These are phyloP conservation scores for Teleopsis dalmanni DNA, from an alignment of 1,140 invertebrate species.

Conservation along the genomic window DNA sequence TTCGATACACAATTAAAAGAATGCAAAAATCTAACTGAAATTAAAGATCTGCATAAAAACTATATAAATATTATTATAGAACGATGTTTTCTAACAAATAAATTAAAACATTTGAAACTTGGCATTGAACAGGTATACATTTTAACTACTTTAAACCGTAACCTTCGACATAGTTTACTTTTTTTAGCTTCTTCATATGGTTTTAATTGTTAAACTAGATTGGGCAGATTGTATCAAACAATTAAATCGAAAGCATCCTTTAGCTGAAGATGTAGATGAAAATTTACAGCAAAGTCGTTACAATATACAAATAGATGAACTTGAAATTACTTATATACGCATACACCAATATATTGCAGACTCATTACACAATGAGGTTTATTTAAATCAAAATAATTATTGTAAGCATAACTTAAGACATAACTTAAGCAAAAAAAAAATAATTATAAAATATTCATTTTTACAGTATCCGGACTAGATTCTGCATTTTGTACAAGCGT, in stretches of 20 bases:
- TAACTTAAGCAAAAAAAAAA: not conserved
- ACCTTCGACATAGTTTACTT: not conserved
- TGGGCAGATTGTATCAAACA: constrained; percentile 21
- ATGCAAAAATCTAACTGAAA: constrained; percentile 20
- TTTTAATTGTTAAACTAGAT: constrained; percentile 15
- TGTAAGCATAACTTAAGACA: constrained; percentile 21
- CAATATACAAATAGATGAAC: constrained; percentile 26
- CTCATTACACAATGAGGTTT: constrained; percentile 20
- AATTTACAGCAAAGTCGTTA: constrained; percentile 10
- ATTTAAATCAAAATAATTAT: constrained; percentile 25
- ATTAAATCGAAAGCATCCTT: constrained; percentile 1
- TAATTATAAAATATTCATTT: constrained; percentile 3
- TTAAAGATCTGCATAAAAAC: constrained; percentile 23
- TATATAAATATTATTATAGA: constrained; percentile 19
- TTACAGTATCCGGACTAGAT: constrained; percentile 30
- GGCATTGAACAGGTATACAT: constrained; percentile 29
- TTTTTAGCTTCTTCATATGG: constrained; percentile 14
- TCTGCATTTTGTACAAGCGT: constrained; percentile 29
- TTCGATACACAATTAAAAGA: constrained; percentile 21
- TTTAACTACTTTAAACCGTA: constrained; percentile 6
- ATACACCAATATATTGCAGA: constrained; percentile 32
- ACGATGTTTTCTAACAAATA: constrained; percentile 26
- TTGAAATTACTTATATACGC: constrained; percentile 34
- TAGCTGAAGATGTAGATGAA: constrained; percentile 4
- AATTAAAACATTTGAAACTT: constrained; percentile 16